phyloP scores from a whole-genome alignment of 2,113 vertebrate genomes.

The Saimiri boliviensis region DNA sequence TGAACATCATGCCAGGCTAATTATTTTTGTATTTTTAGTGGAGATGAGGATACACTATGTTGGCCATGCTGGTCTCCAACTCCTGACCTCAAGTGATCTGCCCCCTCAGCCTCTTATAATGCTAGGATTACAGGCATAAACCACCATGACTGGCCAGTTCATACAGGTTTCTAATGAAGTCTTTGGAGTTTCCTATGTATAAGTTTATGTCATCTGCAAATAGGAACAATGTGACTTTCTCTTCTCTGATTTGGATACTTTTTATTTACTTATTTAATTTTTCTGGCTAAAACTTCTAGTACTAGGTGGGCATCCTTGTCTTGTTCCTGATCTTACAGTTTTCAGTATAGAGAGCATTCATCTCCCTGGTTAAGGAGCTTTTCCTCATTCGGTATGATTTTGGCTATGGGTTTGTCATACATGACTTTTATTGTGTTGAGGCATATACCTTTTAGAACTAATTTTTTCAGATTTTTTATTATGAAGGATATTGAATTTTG shows the following conservation, averaged over 20 bases:
- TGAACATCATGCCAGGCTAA: too few relatives aligned
- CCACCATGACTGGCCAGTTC: too few relatives aligned
- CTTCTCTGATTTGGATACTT: neutral
- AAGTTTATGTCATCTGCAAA: neutral
- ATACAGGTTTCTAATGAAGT: neutral
- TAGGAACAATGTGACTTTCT: neutral
- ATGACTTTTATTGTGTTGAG: neutral
- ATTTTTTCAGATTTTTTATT: neutral
- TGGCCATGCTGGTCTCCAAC: too few relatives aligned
- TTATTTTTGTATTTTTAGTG: too few relatives aligned
- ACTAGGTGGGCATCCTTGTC: neutral
- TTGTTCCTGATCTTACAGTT: neutral
- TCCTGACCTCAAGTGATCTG: too few relatives aligned
- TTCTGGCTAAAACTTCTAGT: neutral
- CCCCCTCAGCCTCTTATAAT: too few relatives aligned
- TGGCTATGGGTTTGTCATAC: neutral
- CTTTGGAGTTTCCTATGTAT: neutral
- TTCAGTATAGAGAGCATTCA: too few relatives aligned
- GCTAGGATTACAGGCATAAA: too few relatives aligned
- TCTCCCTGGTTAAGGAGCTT: too few relatives aligned
- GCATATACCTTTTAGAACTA: neutral
- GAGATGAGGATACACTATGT: too few relatives aligned
- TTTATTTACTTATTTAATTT: neutral
- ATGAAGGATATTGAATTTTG: neutral
- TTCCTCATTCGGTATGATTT: neutral